Conservation (phyloP, 2,888 invertebrate species). For the Caenorhabditis virilis region DNA sequence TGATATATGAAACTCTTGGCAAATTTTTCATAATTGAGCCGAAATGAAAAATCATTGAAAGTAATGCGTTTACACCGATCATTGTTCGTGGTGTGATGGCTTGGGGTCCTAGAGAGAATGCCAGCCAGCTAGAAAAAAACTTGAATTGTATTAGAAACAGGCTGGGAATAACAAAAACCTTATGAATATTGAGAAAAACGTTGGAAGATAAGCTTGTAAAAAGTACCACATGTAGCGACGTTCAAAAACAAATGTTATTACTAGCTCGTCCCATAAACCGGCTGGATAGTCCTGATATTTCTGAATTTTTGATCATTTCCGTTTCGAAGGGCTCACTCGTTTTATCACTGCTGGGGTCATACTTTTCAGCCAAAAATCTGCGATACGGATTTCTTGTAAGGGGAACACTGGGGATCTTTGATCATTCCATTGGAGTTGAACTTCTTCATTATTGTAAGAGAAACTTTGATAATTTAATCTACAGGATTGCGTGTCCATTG, state of each 20-base stretch:
- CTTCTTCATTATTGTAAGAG: conserved; percentile 48
- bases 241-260: conserved; percentile 49
- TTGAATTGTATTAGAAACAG: not conserved
- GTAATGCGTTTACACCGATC: conserved; percentile 57
- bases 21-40: conserved; percentile 54
- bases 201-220: conserved; percentile 55
- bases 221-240: conserved; percentile 55
- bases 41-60: conserved; percentile 58
- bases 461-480: conserved; percentile 55
- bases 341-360: conserved; percentile 40
- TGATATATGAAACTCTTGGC: conserved; percentile 54
- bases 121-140: conserved; percentile 50
- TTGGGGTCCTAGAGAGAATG: conserved; percentile 53
- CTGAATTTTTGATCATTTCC: not conserved
- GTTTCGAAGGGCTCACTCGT: not conserved
- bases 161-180: conserved; percentile 19
- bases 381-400: conserved; percentile 34
- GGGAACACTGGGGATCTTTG: conserved; percentile 46
- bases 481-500: conserved; percentile 57
- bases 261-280: conserved; percentile 52
- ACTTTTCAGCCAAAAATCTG: conserved; percentile 47
- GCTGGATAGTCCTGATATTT: conserved; percentile 43
- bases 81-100: conserved; percentile 57
- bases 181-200: conserved; percentile 58
- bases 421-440: conserved; percentile 48